Percentiles rank a stretch among this genome's conserved stretches.
phyloP scores from a whole-genome alignment of 92 coral and sea anemone species.

The Zoanthus gigantus region DNA sequence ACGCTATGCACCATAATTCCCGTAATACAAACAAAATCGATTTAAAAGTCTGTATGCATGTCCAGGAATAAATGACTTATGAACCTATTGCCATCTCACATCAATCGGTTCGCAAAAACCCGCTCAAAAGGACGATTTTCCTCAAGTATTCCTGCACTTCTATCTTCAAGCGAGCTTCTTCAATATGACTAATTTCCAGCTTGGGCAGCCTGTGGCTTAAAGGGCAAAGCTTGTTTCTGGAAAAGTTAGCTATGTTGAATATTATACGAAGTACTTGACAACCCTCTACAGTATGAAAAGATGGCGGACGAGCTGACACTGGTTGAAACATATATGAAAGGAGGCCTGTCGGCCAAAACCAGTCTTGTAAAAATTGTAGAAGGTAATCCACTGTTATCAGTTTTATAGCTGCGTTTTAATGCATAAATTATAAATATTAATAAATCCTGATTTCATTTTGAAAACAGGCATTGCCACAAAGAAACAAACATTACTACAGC shows the following conservation, averaged over 20 bases:
- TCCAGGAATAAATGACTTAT: no score
- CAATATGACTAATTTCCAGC: no score
- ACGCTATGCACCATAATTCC: no score
- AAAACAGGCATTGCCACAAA: conserved; percentile 1
- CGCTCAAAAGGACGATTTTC: no score
- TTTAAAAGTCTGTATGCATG: no score
- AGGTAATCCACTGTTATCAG: background rate
- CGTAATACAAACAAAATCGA: no score
- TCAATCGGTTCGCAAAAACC: no score
- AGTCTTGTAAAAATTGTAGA: conserved; percentile 20
- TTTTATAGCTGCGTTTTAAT: background rate
- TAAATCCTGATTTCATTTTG: background rate
- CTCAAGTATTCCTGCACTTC: no score
- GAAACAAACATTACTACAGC: background rate
- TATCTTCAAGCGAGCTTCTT: no score
- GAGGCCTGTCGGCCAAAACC: conserved; percentile 10
- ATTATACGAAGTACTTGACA: conserved; percentile 1
- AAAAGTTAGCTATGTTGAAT: background rate
- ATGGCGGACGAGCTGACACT: conserved; percentile 18
- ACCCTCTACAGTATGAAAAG: background rate
- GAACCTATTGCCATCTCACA: no score
- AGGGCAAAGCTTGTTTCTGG: background rate
- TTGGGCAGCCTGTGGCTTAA: no score
- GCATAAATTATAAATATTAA: background rate
- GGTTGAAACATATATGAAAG: conserved; percentile 21